Conservation (phyloP, 1,140 invertebrate species). For the Centruroides vittatus region DNA sequence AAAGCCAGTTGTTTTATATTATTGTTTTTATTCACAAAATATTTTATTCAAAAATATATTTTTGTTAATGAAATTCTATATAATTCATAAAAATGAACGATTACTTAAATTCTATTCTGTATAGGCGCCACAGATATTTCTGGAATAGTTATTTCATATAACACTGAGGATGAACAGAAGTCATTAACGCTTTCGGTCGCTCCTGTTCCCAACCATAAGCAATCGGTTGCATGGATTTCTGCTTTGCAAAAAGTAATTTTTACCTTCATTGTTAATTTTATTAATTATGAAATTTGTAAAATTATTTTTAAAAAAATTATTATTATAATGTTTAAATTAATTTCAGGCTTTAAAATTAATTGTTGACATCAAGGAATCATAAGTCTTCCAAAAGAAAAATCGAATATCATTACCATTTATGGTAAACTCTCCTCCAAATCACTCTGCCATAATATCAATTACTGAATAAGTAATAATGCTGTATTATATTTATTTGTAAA, state of each 20-base stretch:
- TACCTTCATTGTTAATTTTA: background rate
- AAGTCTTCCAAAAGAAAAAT: background rate
- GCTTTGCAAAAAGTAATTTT: constrained; percentile 4
- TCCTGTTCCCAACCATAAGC: constrained; percentile 6
- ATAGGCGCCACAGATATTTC: background rate
- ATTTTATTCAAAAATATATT: too few species aligned
- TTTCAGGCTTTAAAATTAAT: constrained; percentile 1
- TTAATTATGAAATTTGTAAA: background rate
- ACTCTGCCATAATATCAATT: too few species aligned
- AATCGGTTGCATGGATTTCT: constrained; percentile 6
- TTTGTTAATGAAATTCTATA: too few species aligned
- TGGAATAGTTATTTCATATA: background rate
- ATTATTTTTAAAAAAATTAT: background rate
- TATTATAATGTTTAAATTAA: background rate
- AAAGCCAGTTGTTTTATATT: too few species aligned
- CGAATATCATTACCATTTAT: too few species aligned
- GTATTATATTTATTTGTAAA: too few species aligned
- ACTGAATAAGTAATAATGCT: too few species aligned
- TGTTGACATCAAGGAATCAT: background rate
- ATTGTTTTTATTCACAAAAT: too few species aligned
- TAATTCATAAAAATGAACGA: too few species aligned
- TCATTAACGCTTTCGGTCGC: background rate
- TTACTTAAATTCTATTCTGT: too few species aligned
- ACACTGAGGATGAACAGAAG: background rate
- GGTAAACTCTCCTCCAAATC: too few species aligned